These are phyloP conservation scores for Chrysogorgia sp. DNA, from an alignment of 92 coral and sea anemone species.

Conservation along the genomic window DNA sequence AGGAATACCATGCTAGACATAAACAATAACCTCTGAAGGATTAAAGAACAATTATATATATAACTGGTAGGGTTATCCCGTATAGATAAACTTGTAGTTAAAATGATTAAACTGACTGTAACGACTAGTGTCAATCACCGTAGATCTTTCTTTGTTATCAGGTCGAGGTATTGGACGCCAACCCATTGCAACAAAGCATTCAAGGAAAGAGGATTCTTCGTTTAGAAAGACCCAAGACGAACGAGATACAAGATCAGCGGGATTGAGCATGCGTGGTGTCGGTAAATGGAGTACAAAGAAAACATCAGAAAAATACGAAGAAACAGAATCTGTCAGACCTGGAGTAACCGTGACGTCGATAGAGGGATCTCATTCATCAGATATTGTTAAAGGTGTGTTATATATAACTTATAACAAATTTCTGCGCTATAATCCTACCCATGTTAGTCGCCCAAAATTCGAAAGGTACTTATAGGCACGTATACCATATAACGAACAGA, in stretches of 20 bases:
- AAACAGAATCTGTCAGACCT: neutral
- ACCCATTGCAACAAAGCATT: neutral
- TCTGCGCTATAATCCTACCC: too few species aligned
- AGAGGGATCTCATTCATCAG: neutral
- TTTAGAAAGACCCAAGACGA: neutral
- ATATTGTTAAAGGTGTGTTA: neutral
- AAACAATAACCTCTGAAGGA: too few species aligned
- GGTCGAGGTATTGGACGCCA: constrained; percentile 33
- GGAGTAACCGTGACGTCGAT: neutral
- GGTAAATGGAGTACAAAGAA: neutral
- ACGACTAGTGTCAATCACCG: too few species aligned
- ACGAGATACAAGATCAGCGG: neutral
- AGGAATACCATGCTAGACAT: too few species aligned
- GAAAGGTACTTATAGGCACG: too few species aligned
- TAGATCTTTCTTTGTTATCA: neutral
- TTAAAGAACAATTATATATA: too few species aligned
- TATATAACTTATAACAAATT: neutral
- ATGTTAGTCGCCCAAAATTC: too few species aligned
- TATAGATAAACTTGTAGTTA: neutral
- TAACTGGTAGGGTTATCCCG: neutral
- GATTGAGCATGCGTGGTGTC: neutral
- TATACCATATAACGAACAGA: too few species aligned
- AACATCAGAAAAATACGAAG: neutral
- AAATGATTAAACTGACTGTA: neutral
- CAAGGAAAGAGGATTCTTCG: constrained; percentile 1